Base-by-base conservation (phyloP, 2,113 vertebrate species). In the Calcarius ornatus region DNA sequence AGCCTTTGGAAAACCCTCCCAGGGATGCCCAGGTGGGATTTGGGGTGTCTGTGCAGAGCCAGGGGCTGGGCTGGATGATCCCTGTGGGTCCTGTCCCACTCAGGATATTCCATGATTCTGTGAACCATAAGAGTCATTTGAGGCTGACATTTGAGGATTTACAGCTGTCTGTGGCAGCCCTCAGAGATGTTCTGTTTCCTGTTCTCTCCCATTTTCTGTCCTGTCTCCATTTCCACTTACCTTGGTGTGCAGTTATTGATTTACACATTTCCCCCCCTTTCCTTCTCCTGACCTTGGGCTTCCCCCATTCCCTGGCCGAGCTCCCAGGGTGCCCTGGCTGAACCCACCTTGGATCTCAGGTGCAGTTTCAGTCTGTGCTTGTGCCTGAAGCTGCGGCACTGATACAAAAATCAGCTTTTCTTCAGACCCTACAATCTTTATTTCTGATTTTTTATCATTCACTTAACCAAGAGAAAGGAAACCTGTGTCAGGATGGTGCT, bases 291-390 rank as follows among this genome's bases (percentile, higher is more conserved):
- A 20, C 25, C 28, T 81, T 2, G 0, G 5, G 53, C 21, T 20
- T 73, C 4, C 45, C 25, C 33, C 9, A 1, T 69, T 15, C 2
- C 3, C 76, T 47, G 60, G 18, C 43, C 0, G 0, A 23, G 35
- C n/a, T 87, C 69, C 53, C 40, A 18, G 25, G 23, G 9, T 60
- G 40, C 25, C 22, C n/a, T 31, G 47, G 61, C 47, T 25, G 60
- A 17, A 51, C 11, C 66, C 40, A 2, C 0, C 0, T 8, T 0
- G 0, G 7, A 23, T 25, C 45, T 77, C 5, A 4, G 60, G 68
- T 40, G 16, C 35, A 40, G 14, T 25, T 21, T 60, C 14, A 42
- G 10, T 38, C 30, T 43, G 43, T 25, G 33, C 50, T 53, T 24
- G 50, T 70, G 78, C n/a, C 38, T 43, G 27, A 53, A 35, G 21